Conservation (phyloP, 2,797 vertebrate genomes). For the Xerus rutilus region DNA sequence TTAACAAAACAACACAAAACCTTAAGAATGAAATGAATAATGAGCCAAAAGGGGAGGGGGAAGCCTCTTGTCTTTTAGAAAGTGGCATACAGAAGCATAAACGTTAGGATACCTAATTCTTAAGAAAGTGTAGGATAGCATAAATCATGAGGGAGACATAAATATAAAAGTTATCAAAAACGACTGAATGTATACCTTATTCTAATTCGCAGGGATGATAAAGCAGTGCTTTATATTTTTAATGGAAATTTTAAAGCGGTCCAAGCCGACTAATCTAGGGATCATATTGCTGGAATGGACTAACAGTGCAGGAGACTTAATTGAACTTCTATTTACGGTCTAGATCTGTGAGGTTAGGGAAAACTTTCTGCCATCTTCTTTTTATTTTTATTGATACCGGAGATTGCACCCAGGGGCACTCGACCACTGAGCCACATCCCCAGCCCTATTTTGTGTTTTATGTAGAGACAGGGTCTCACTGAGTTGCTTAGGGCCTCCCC, state of each 20-base stretch:
- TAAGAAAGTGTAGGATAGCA: not conserved
- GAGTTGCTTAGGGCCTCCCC: too few relatives aligned
- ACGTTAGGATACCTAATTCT: not conserved
- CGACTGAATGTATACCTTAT: not conserved
- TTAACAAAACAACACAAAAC: not conserved
- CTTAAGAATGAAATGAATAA: not conserved
- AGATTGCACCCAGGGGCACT: too few relatives aligned
- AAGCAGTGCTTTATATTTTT: not conserved
- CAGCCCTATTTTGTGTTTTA: too few relatives aligned
- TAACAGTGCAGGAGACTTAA: not conserved
- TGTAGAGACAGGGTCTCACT: too few relatives aligned
- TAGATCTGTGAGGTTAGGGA: not conserved
- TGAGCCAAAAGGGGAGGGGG: not conserved
- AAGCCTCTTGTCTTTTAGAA: not conserved
- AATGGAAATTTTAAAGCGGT: conserved; percentile 4
- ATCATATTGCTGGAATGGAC: not conserved
- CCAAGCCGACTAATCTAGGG: not conserved
- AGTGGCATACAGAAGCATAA: not conserved
- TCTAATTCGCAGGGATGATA: not conserved
- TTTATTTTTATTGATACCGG: too few relatives aligned
- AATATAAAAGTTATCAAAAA: not conserved
- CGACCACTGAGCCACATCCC: too few relatives aligned
- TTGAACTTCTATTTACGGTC: not conserved
- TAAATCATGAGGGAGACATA: not conserved
- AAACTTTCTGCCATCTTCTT: not conserved